phyloP scores from a whole-genome alignment of 2,797 vertebrate species.

The Lutjanus argentimaculatus region DNA sequence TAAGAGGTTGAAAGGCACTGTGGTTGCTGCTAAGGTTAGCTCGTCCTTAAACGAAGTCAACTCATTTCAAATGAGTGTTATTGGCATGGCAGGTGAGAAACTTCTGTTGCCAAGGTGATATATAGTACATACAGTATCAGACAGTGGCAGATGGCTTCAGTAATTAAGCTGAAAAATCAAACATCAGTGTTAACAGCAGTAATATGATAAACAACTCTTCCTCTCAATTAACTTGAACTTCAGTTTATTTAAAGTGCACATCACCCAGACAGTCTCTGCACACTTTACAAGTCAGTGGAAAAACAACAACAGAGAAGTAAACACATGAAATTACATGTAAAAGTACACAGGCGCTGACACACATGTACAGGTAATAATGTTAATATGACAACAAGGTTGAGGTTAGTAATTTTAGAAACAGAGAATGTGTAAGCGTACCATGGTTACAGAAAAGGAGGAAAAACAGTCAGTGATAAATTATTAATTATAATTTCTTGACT shows the following conservation, averaged over 20 bases:
- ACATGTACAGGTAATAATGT: too few species aligned
- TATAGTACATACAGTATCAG: constrained; percentile 4
- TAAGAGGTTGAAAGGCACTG: constrained; percentile 7
- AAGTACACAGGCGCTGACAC: too few species aligned
- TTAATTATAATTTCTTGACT: not conserved
- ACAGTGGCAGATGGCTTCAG: not conserved
- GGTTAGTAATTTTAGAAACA: too few species aligned
- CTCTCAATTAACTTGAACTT: constrained; percentile 1
- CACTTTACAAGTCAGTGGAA: too few species aligned
- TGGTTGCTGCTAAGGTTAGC: constrained; percentile 25
- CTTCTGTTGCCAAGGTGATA: constrained; percentile 37
- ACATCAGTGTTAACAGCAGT: constrained; percentile 2
- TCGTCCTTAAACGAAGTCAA: constrained; percentile 30
- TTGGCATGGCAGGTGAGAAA: constrained; percentile 24
- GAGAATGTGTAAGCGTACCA: too few species aligned
- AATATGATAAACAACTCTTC: constrained; percentile 10
- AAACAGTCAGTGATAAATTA: too few species aligned
- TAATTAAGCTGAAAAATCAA: constrained; percentile 27
- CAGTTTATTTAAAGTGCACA: too few species aligned
- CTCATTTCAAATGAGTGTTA: constrained; percentile 29
- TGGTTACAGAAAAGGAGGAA: too few species aligned
- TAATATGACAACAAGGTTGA: too few species aligned
- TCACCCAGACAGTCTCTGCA: too few species aligned
- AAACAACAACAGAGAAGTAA: too few species aligned
- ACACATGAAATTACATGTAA: too few species aligned